Conservation (phyloP, 1,140 invertebrate species). For the Diuraphis noxia region DNA sequence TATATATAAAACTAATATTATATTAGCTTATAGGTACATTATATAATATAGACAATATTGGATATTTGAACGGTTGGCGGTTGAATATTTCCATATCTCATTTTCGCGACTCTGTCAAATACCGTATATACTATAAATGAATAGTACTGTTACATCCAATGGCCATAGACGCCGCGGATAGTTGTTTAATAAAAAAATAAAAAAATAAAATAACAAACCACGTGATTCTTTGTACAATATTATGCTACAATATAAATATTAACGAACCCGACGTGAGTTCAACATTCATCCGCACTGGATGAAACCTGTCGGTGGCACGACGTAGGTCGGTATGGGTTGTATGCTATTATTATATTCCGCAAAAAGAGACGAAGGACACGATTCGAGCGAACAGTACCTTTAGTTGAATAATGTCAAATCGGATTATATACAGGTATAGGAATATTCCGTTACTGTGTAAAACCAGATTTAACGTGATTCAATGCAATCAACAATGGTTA, state of each 20-base stretch:
- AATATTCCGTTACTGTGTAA: background rate
- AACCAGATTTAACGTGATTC: background rate
- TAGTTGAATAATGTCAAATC: background rate
- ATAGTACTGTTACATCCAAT: no score
- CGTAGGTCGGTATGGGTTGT: background rate
- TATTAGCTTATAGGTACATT: background rate
- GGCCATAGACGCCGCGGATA: no score
- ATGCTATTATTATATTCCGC: background rate
- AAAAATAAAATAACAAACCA: no score
- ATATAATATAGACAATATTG: background rate
- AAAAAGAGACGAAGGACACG: background rate
- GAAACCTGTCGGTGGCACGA: background rate
- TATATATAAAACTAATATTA: no score
- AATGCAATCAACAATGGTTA: slow-evolving; percentile 8
- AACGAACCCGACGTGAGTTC: background rate
- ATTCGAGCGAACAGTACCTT: background rate
- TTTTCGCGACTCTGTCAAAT: background rate
- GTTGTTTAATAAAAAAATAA: no score
- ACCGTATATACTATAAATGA: no score
- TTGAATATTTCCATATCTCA: background rate
- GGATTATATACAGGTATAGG: background rate
- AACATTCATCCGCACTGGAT: background rate
- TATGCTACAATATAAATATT: no score
- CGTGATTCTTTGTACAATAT: background rate
- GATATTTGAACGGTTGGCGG: background rate